Evolutionary conservation across 2,797 vertebrate species (phyloP).

Genomic region (Pelochelys cantorii): DNA sequence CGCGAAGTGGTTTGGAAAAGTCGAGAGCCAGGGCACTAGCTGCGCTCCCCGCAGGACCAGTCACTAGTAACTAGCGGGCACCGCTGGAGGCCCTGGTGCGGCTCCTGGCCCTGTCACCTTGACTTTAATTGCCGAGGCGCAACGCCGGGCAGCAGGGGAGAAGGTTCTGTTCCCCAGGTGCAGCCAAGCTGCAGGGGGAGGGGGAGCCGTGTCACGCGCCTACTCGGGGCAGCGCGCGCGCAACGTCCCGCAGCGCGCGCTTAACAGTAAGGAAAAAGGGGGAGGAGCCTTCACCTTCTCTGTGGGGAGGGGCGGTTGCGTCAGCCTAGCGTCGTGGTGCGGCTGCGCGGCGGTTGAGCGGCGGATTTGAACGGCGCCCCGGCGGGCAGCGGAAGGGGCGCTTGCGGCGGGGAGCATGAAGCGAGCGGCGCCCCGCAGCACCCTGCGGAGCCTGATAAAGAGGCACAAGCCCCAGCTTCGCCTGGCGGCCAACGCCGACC

Average conservation of each 20-base stretch:
- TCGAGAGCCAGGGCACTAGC: no score
- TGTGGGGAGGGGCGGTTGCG: not conserved
- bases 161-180: not conserved
- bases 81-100: not conserved
- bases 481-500: slow-evolving; percentile 62
- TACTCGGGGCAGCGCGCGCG: not conserved
- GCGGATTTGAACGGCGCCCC: not conserved
- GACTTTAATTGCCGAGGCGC: fast-evolving
- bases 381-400: not conserved
- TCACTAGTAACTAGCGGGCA: not conserved
- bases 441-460: slow-evolving; percentile 71
- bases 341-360: not conserved
- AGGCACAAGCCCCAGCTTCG: slow-evolving; percentile 71
- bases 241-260: not conserved
- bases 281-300: not conserved
- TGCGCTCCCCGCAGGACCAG: not conserved
- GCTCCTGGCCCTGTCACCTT: not conserved
- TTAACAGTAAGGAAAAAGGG: not conserved
- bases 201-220: no score
- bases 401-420: slow-evolving; percentile 48
- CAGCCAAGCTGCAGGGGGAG: no score
- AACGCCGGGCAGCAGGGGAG: not conserved
- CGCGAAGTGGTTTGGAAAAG: no score
- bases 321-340: not conserved
- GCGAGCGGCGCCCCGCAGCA: slow-evolving; percentile 67